phyloP scores from a whole-genome alignment of 30 jellyfish, hydroid and myxozoan species.

The Aurelia sp. region DNA sequence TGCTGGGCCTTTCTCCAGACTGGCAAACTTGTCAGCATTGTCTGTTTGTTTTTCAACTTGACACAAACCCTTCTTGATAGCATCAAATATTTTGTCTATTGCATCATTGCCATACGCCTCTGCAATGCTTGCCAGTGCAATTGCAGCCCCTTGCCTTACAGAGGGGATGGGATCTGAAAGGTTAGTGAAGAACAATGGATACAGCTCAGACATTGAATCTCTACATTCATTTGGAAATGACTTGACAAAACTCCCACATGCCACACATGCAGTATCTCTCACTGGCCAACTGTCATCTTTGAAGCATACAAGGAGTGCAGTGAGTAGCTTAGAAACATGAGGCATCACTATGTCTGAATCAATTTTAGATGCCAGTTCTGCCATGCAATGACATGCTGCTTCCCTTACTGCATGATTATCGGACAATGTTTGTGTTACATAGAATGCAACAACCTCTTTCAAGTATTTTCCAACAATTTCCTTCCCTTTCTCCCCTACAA shows the following conservation, averaged over 20 bases:
- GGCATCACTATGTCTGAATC: slow-evolving; percentile 63
- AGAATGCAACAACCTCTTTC: slow-evolving; percentile 72
- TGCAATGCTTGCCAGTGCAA: slow-evolving; percentile 83
- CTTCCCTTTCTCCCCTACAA: slow-evolving; percentile 88
- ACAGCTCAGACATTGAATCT: slow-evolving; percentile 65
- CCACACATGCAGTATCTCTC: slow-evolving; percentile 99
- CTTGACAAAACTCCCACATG: slow-evolving; percentile 92
- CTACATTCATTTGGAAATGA: slow-evolving; percentile 81
- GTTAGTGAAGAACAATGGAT: slow-evolving; percentile 89
- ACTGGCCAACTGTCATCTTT: slow-evolving; percentile 99
- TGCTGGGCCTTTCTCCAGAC: slow-evolving; percentile 97
- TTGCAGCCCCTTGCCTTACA: slow-evolving; percentile 98
- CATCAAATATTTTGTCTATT: slow-evolving; percentile 41
- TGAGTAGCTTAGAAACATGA: slow-evolving; percentile 70
- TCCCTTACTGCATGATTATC: slow-evolving; percentile 99
- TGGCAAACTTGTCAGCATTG: slow-evolving; percentile 85
- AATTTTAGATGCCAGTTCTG: slow-evolving; percentile 89
- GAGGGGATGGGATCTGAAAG: slow-evolving; percentile 96
- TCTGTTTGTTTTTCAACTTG: slow-evolving; percentile 72
- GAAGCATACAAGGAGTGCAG: slow-evolving; percentile 88
- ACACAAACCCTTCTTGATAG: slow-evolving; percentile 63
- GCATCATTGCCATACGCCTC: slow-evolving; percentile 86
- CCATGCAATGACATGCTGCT: slow-evolving; percentile 99
- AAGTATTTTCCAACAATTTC: slow-evolving; percentile 74
- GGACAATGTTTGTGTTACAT: slow-evolving; percentile 82